Base-by-base conservation (phyloP, 1,140 invertebrate genomes). In the Drosophila littoralis region DNA sequence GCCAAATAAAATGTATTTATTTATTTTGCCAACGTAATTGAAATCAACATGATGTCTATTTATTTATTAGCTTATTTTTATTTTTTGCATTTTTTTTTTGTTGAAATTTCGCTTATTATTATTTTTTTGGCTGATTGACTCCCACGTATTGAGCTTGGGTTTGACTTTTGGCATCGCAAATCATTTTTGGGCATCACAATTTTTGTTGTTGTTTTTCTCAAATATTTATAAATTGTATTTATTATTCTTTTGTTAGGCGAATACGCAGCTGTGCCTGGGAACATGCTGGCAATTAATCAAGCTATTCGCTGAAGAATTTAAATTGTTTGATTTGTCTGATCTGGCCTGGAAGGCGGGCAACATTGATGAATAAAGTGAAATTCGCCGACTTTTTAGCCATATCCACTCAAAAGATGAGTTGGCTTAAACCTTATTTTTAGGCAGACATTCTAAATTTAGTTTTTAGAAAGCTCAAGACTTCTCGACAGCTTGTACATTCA, bases 31-130 rank as follows among this genome's bases (percentile, higher is more conserved):
- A 79, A 66, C 69, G 75, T 88, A 86, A 88, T 88, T 86, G 84
- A 86, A 89, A 83, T 88, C 83, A 83, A 89, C 79, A 88, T 86
- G 79, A 83, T 79, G 77, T 82, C 83, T 88, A 88, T 71, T 83
- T 83, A 83, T 82, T 82, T 77, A 65, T 77, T 76, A 51, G 64
- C 66, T 46, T 60, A 42, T 59, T 76, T 60, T 22, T 54, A 32
- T 48, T 65, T 73, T 60, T 40, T 60, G 1, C 43, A 60, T 76
- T 60, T 40, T 60, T 28, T 75, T 28, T 28, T 28, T 28, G 22
- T 28, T 28, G 66, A 55, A 60, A 65, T 74, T 72, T 80, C 46
- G 67, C 42, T 84, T 58, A 38, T 58, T 60, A 68, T 81, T 52
- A 28, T 68, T 76, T 66, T 55, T 48, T 58, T 71, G 60, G 7